Evolutionary conservation across 1,140 invertebrate species (phyloP).

Genomic region (Ephestia elutella): DNA sequence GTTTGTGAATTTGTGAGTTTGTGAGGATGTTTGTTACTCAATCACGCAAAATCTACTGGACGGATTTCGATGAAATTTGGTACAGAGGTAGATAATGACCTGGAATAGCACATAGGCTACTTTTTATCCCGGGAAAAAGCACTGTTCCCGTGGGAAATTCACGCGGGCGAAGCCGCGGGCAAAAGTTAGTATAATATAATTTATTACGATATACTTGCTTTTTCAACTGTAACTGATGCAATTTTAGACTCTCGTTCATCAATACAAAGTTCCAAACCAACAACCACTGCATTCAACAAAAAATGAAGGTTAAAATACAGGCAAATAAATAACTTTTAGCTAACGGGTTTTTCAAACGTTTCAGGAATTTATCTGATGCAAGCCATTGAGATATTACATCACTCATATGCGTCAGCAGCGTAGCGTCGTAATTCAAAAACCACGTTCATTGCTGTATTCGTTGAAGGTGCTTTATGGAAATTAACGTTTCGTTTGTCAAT

Average conservation of each 20-base stretch:
- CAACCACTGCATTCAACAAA: not conserved
- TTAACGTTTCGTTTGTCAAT: conserved; percentile 33
- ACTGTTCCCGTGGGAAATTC: too few relatives aligned
- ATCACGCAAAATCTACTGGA: too few relatives aligned
- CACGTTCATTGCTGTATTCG: conserved; percentile 30
- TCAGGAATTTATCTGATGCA: conserved; percentile 58
- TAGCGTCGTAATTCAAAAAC: conserved; percentile 2
- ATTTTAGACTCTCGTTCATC: conserved; percentile 14
- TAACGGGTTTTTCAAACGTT: conserved; percentile 30
- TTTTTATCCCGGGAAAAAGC: too few relatives aligned
- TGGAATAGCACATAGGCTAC: too few relatives aligned
- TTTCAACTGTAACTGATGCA: not conserved
- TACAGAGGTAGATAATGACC: too few relatives aligned
- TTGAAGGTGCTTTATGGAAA: conserved; percentile 21
- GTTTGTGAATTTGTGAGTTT: too few relatives aligned
- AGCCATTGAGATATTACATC: conserved; percentile 57
- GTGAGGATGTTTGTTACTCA: too few relatives aligned
- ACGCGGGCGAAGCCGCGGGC: too few relatives aligned
- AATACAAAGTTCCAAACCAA: conserved; percentile 3
- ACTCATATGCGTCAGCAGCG: conserved; percentile 32
- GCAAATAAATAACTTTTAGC: conserved; percentile 21
- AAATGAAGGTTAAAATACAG: conserved; percentile 5
- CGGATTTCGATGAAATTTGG: too few relatives aligned
- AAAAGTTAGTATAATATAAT: too few relatives aligned
- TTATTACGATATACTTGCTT: not conserved